Evolutionary conservation across 2,888 invertebrate genomes (phyloP).

Genomic region (Drosophila eohydei): DNA sequence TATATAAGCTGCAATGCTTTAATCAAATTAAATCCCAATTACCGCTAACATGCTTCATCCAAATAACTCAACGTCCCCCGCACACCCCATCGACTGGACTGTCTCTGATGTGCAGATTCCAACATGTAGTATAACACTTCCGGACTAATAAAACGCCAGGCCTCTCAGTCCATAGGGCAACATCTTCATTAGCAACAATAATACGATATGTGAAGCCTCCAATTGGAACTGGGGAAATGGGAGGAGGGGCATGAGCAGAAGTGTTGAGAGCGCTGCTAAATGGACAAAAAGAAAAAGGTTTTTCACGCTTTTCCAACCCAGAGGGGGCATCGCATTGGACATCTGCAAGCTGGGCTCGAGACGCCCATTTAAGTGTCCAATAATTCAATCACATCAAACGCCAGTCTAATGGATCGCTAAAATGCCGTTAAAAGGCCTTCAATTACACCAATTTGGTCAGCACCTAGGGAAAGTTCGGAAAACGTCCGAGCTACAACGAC

Average conservation of each 20-base stretch:
- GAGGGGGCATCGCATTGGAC: constrained; percentile 16
- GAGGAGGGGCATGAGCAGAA: constrained; percentile 9
- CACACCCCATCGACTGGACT: constrained; percentile 9
- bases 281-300: constrained; percentile 43
- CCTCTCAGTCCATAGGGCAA: constrained; percentile 47
- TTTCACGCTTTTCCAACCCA: constrained; percentile 48
- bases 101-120: constrained; percentile 35
- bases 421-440: constrained; percentile 75
- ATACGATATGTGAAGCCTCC: constrained; percentile 57
- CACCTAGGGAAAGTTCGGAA: constrained; percentile 64
- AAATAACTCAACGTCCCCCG: constrained; percentile 7
- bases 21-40: constrained; percentile 68
- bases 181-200: constrained; percentile 75
- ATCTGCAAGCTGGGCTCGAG: constrained; percentile 37
- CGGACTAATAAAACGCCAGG: constrained; percentile 70
- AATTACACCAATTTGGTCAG: constrained; percentile 65
- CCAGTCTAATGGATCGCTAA: constrained; percentile 70
- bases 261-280: constrained; percentile 60
- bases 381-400: constrained; percentile 79
- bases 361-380: constrained; percentile 81
- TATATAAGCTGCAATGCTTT: constrained; percentile 49
- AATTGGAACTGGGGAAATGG: not conserved
- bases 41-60: constrained; percentile 47
- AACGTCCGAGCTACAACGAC: constrained; percentile 6
- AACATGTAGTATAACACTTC: constrained; percentile 71